Percentiles rank a stretch among this genome's conserved stretches.
Evolutionary conservation across 2,888 invertebrate species (phyloP).

Genomic region (Carpatolechia fugitivella): DNA sequence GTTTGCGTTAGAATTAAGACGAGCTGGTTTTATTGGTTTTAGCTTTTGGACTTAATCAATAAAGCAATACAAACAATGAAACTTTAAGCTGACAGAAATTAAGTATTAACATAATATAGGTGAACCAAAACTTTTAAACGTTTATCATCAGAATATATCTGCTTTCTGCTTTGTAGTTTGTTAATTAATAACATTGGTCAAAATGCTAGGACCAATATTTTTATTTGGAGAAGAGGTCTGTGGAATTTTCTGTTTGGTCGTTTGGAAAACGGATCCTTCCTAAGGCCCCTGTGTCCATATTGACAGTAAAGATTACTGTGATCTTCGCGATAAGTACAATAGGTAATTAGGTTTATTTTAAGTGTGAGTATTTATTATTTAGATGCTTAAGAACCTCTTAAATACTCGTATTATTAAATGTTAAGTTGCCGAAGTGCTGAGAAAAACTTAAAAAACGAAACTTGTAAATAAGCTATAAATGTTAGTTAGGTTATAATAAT

Average conservation of each 20-base stretch:
- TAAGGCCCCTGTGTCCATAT: neutral
- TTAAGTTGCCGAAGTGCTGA: neutral
- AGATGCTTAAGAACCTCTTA: neutral
- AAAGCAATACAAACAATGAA: too few species aligned
- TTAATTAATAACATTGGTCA: neutral
- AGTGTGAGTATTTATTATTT: constrained; percentile 10
- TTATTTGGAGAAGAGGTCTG: neutral
- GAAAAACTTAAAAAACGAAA: too few species aligned
- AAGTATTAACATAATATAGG: too few species aligned
- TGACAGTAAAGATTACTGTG: constrained; percentile 11
- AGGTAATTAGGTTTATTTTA: neutral
- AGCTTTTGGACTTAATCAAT: too few species aligned
- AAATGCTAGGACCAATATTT: neutral
- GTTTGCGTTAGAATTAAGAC: too few species aligned
- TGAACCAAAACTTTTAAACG: too few species aligned
- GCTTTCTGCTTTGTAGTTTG: too few species aligned
- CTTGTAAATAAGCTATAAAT: neutral
- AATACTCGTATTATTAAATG: neutral
- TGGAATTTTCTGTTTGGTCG: neutral
- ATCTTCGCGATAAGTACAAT: neutral
- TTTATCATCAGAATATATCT: too few species aligned
- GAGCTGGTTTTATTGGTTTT: too few species aligned
- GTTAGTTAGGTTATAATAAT: too few species aligned
- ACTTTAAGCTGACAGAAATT: too few species aligned
- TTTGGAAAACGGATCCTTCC: constrained; percentile 2